These are phyloP conservation scores for Chondrosia reniformis DNA, from an alignment of 37 sponge, comb jelly and placozoan genomes.

Conservation along the genomic window DNA sequence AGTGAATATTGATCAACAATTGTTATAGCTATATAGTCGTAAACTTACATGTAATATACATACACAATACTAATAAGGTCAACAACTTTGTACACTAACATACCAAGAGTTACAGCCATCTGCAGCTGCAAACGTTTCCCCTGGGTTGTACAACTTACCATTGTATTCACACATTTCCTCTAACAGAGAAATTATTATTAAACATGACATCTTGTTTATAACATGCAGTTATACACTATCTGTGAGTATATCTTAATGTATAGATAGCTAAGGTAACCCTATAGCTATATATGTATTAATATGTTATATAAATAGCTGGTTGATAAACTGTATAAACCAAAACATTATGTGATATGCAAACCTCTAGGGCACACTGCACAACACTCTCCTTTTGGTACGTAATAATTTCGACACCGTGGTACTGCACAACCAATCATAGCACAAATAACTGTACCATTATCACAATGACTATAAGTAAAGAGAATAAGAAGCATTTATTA, in stretches of 20 bases:
- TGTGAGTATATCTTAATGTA: background rate
- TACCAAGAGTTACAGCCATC: background rate
- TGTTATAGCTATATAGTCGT: too few species aligned
- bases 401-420: slow-evolving; percentile 6
- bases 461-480: background rate
- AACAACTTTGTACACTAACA: too few species aligned
- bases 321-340: background rate
- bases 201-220: background rate
- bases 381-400: slow-evolving; percentile 22
- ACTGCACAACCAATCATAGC: background rate
- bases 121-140: background rate
- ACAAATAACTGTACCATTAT: background rate
- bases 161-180: background rate
- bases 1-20: too few species aligned
- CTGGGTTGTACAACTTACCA: background rate
- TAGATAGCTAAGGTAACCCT: background rate
- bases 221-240: too few species aligned
- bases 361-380: slow-evolving; percentile 28
- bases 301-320: background rate
- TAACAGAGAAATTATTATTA: background rate
- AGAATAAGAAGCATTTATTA: background rate
- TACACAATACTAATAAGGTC: too few species aligned
- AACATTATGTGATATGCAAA: too few species aligned
- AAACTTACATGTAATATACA: too few species aligned
- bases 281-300: background rate